Evolutionary conservation across 2,113 vertebrate genomes (phyloP).

Genomic region (Capra hircus): DNA sequence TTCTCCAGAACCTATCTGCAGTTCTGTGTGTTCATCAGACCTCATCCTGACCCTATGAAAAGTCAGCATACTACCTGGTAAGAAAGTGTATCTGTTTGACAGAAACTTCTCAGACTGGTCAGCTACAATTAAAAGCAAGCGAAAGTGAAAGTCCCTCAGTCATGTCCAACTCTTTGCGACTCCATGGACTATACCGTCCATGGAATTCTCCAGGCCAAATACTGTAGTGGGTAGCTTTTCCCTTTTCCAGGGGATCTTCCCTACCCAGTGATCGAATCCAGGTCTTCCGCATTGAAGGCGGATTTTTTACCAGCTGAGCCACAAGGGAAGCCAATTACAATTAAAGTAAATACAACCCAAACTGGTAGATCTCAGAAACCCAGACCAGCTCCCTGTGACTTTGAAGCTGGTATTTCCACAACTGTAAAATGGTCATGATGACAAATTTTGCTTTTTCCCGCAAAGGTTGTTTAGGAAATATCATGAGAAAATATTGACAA

Average conservation of each 20-base stretch:
- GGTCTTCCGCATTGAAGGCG: accelerated
- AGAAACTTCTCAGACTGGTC: background rate
- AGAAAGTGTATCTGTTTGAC: background rate
- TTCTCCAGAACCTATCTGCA: background rate
- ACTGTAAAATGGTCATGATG: background rate
- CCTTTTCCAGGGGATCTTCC: background rate
- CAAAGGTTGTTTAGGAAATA: background rate
- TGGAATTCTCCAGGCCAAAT: background rate
- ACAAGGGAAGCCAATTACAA: background rate
- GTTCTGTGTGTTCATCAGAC: background rate
- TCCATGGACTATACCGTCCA: background rate
- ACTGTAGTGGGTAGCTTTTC: background rate
- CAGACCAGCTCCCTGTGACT: background rate
- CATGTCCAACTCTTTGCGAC: background rate
- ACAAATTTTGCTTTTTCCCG: background rate
- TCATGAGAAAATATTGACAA: conserved; percentile 22
- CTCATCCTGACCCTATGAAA: background rate
- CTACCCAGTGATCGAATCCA: background rate
- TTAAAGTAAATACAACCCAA: background rate
- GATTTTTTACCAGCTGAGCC: background rate
- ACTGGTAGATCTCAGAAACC: background rate
- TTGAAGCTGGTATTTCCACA: background rate
- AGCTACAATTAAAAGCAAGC: background rate
- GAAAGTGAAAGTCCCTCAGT: background rate
- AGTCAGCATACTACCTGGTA: background rate